Conservation (phyloP, 2,113 vertebrate species). For the Sphaerodactylus townsendi region DNA sequence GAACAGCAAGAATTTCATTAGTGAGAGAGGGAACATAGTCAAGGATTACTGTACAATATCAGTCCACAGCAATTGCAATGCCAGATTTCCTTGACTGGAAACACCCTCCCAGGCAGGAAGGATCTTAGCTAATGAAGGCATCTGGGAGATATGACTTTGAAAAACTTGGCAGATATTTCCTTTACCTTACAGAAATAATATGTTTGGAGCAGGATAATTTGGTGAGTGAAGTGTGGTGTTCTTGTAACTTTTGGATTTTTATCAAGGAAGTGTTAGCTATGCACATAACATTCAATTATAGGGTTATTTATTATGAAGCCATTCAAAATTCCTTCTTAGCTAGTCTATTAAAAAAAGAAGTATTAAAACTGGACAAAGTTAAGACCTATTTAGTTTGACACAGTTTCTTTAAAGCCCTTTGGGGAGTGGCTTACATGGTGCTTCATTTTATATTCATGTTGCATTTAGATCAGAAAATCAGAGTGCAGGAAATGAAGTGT, state of each 20-base stretch:
- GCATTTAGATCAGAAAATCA: not conserved
- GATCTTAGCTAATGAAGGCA: slow-evolving; percentile 53
- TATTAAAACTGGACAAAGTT: not conserved
- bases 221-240: slow-evolving; percentile 9
- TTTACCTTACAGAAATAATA: slow-evolving; percentile 21
- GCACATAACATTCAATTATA: not conserved
- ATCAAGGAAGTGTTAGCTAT: slow-evolving; percentile 1
- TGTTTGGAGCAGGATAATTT: slow-evolving; percentile 35
- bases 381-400: slow-evolving; percentile 8
- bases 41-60: slow-evolving; percentile 51
- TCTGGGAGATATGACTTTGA: slow-evolving; percentile 46
- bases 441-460: slow-evolving; percentile 23
- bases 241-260: slow-evolving; percentile 24
- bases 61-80: slow-evolving; percentile 40
- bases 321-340: slow-evolving; percentile 2
- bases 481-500: not conserved
- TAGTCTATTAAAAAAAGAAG: not conserved
- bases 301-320: not conserved
- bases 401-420: not conserved
- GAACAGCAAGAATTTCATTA: slow-evolving; percentile 30
- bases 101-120: slow-evolving; percentile 60
- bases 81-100: slow-evolving; percentile 49
- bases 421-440: not conserved
- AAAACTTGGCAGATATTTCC: slow-evolving; percentile 36
- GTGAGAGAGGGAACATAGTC: slow-evolving; percentile 31